Evolutionary conservation across 1,140 invertebrate species (phyloP).

Genomic region (Euwallacea similis): DNA sequence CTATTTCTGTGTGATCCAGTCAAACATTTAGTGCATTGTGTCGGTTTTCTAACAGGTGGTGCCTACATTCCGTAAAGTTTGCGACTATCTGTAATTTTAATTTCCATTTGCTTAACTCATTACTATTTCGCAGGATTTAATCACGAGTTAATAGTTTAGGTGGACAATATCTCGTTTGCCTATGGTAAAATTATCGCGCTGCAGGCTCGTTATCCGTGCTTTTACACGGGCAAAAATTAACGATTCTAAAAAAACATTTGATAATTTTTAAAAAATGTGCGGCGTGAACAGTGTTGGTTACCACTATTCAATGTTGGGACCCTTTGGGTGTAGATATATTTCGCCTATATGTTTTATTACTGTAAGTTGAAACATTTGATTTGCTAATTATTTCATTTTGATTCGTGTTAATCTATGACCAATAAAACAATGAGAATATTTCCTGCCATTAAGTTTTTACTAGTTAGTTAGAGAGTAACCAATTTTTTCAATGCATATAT

Average conservation of each 20-base stretch:
- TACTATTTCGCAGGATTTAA: background rate
- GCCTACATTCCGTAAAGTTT: conserved; percentile 17
- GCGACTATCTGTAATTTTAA: conserved; percentile 20
- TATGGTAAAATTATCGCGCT: background rate
- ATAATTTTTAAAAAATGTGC: conserved; percentile 3
- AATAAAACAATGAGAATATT: background rate
- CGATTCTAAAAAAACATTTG: background rate
- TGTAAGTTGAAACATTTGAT: background rate
- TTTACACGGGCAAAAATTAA: conserved; percentile 8
- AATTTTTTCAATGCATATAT: no score
- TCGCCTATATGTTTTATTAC: conserved; percentile 1
- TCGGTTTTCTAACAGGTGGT: conserved; percentile 32
- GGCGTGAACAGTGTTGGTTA: conserved; percentile 5
- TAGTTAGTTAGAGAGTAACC: no score
- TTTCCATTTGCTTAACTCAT: conserved; percentile 18
- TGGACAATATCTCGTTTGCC: background rate
- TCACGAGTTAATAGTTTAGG: conserved; percentile 3
- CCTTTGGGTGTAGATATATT: conserved; percentile 3
- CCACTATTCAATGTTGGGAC: conserved; percentile 2
- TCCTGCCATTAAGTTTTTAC: no score
- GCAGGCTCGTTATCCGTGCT: background rate
- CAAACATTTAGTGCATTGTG: conserved; percentile 33
- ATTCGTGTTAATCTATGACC: background rate
- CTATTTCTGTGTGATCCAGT: conserved; percentile 31
- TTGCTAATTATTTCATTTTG: background rate